Percentiles rank a stretch among this genome's conserved stretches.
Evolutionary conservation across 1,140 invertebrate species (phyloP).

Genomic region (Drosophila guanche): DNA sequence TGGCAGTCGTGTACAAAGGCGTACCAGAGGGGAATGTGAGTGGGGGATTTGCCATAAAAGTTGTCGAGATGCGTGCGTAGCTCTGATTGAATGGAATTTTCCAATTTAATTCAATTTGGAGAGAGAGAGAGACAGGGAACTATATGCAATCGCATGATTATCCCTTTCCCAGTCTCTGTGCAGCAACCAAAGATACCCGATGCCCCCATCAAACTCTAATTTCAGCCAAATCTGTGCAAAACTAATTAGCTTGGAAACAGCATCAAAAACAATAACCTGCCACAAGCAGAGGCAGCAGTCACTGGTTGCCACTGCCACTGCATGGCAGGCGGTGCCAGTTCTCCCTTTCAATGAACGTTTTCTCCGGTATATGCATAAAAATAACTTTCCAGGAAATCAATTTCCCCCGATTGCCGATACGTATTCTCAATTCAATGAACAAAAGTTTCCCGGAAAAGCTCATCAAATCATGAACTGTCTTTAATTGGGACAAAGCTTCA

Average conservation of each 20-base stretch:
- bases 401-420: too few relatives aligned
- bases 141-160: constrained; percentile 25
- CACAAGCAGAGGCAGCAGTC: neutral
- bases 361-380: too few relatives aligned
- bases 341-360: neutral
- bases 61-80: constrained; percentile 24
- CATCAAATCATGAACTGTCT: too few relatives aligned
- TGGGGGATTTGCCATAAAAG: constrained; percentile 17
- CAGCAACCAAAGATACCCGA: neutral
- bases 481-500: too few relatives aligned
- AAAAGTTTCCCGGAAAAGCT: too few relatives aligned
- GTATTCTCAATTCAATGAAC: too few relatives aligned
- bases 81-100: constrained; percentile 31
- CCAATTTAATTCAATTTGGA: constrained; percentile 22
- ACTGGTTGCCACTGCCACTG: neutral
- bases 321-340: too few relatives aligned
- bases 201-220: neutral
- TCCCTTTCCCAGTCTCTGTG: neutral
- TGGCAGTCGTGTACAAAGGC: too few relatives aligned
- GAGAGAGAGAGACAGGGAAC: neutral
- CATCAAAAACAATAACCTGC: constrained; percentile 1
- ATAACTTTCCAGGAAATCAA: too few relatives aligned
- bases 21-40: neutral
- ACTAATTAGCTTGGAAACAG: constrained; percentile 41
- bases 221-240: constrained; percentile 36